Evolutionary conservation across 2,888 invertebrate species (phyloP), one percentile per base, ranked within the genome.

Genomic region (Mimumesa dahlbomi): DNA sequence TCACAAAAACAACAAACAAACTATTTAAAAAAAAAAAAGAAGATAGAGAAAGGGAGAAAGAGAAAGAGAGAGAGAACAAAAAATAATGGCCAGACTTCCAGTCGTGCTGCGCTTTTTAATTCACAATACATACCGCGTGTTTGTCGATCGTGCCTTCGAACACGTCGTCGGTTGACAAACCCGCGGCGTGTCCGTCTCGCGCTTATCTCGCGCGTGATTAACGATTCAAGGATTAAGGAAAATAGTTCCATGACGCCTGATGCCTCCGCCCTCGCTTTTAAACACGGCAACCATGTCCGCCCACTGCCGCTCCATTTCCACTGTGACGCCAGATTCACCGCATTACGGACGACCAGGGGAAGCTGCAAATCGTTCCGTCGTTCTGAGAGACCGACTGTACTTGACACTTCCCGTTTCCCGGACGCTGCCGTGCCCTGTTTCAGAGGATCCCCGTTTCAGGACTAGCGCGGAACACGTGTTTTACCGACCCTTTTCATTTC

Each of bases 221-320:
- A 61, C 65, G 62, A 64, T 62, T 67, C 67, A 70, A 67, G 73
- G 70, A 77, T 79, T 77, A 78, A 73, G 66, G 68, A 79, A 76
- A 79, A 76, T 49, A 61, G 71, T 79, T 79, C 79, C 79, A 81
- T 77, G 78, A 71, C 81, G 79, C 70, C 78, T 73, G 78, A 62
- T 40, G 72, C 61, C 69, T 65, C 43, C 65, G 77, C 50, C 7
- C 18, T 71, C 64, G 70, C 72, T 72, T 64, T 79, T 67, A 49
- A n/a, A n/a, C 67, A 69, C 63, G 66, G 45, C 42, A 22, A 38
- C 63, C 42, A 56, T 31, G 69, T 71, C 62, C 61, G 59, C 67
- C 65, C 80, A 42, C 45, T 65, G 63, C 46, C 74, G 56, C 57
- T 65, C 59, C 64, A 56, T 65, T 77, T 80, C 50, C 59, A 56